Base-by-base conservation (phyloP, 1,140 invertebrate species). In the Nebria ingens region DNA sequence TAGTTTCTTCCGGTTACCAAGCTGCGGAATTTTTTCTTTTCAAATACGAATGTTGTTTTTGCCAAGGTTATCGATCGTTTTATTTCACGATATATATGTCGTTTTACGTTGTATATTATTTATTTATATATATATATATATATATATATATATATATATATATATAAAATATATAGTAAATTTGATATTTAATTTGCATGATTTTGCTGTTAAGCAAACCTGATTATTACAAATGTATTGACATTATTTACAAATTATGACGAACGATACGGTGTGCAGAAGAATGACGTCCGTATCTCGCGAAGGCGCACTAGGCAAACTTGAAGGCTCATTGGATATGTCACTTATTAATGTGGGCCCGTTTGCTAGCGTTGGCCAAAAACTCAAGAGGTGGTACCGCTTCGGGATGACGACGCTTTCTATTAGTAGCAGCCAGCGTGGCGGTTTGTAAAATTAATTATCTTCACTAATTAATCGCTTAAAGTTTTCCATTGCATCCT, bases 381-480 rank as follows among this genome's bases (percentile, higher is more conserved):
- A 45, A 45, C 40, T 45, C 9, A 17, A 17, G 40, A 6, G 17
- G 40, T 6, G 15, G 15, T 12, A 45, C 9, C 40, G 15, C 40
- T 6, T 6, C 25, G 25, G 25, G 25, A 29, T 13, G 25, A 13
- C 25, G 25, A 29, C 13, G 25, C 25, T 29, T 13, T 29, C 25
- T 13, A 29, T 29, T 29, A 6, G 25, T 6, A 29, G 13, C 25
- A 13, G 4, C 4, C 40, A 17, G 17, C 40, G 40, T 17, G 17
- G 40, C 17, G 40, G 40, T 45, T 45, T 45, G 40, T 45, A 45
- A 45, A 45, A 45, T 45, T 45, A 45, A 45, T 45, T 45, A 45
- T 45, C 17, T 45, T 17, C 9, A 45, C 40, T 45, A 45, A 45
- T 45, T 45, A 45, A 45, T 45, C 40, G 40, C 17, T 45, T 45